These are phyloP conservation scores for Lapara coniferarum DNA, from an alignment of 2,888 invertebrate species.

Conservation along the genomic window DNA sequence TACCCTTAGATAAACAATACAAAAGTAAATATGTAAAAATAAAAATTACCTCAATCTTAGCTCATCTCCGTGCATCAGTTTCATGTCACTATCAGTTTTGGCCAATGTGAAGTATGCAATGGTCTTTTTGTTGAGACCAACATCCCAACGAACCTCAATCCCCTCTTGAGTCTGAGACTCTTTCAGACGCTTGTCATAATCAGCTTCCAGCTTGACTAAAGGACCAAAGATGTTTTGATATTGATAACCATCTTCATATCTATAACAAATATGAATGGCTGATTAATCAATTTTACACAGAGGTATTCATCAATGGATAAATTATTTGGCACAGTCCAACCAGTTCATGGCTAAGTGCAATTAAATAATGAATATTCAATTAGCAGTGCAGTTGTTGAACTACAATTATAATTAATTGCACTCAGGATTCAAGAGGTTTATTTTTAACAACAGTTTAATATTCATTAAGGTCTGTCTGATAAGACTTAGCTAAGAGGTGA, in stretches of 20 bases:
- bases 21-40: background rate
- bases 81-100: slow-evolving; percentile 99
- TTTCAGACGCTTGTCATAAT: slow-evolving; percentile 98
- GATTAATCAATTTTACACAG: slow-evolving; percentile 16
- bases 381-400: background rate
- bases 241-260: slow-evolving; percentile 99
- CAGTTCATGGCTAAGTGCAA: slow-evolving; percentile 1
- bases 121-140: slow-evolving; percentile 98
- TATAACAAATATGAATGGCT: slow-evolving; percentile 38
- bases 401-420: background rate
- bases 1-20: too few species aligned
- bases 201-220: slow-evolving; percentile 97
- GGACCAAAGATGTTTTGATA: slow-evolving; percentile 99
- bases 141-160: slow-evolving; percentile 99
- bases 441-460: background rate
- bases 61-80: slow-evolving; percentile 99
- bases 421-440: background rate
- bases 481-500: background rate
- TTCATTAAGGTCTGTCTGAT: background rate
- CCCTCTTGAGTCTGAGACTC: slow-evolving; percentile 99
- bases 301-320: background rate
- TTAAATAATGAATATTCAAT: slow-evolving; percentile 7
- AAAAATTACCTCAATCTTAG: slow-evolving; percentile 87
- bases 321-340: background rate
- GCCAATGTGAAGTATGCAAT: slow-evolving; percentile 98